A percentile compares a stretch with the other conserved stretches of the same genome.
phyloP scores from a whole-genome alignment of 2,888 invertebrate genomes.

The Ischnura elegans region DNA sequence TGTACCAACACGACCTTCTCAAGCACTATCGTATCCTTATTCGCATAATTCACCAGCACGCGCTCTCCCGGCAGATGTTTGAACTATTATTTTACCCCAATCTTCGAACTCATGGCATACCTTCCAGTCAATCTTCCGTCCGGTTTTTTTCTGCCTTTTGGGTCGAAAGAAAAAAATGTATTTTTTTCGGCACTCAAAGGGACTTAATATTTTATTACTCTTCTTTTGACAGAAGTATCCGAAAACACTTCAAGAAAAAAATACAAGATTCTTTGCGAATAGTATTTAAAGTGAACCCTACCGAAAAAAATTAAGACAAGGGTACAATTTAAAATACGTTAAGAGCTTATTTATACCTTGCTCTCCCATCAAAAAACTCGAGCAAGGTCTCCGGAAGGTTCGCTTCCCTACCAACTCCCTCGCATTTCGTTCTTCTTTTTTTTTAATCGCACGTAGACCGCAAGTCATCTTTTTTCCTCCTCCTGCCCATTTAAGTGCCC shows the following conservation, averaged over 20 bases:
- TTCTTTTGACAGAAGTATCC: neutral
- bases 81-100: neutral
- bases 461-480: neutral
- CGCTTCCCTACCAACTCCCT: neutral
- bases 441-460: constrained; percentile 33
- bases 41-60: neutral
- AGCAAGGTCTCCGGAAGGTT: neutral
- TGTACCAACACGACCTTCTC: neutral
- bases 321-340: neutral
- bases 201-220: neutral
- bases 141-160: neutral
- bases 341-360: neutral
- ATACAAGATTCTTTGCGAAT: neutral
- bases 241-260: neutral
- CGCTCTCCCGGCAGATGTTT: neutral
- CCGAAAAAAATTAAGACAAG: neutral
- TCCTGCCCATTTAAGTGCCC: neutral
- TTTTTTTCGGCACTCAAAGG: neutral
- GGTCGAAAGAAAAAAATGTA: neutral
- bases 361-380: neutral
- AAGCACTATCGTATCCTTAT: neutral
- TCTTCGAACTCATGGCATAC: neutral
- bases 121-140: neutral
- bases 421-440: neutral
- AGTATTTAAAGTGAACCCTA: neutral